Percentiles rank a stretch among this genome's conserved stretches.
phyloP scores from a whole-genome alignment of 2,797 vertebrate species.

The Paratrypauchen microcephalus region DNA sequence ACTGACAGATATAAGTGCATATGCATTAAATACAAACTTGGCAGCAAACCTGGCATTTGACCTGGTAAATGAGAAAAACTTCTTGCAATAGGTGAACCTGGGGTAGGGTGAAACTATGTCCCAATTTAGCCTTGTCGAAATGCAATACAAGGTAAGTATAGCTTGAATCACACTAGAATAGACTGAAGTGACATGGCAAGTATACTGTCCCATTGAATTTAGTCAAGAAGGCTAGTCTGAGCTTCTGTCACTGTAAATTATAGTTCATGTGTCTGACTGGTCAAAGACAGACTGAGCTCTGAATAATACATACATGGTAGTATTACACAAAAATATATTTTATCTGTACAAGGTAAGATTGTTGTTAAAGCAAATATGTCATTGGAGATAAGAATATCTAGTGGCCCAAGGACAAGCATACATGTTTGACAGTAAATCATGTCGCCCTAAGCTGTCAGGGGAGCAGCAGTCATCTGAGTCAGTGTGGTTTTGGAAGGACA shows the following conservation, averaged over 20 bases:
- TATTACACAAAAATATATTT: slow-evolving; percentile 15
- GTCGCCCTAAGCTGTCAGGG: slow-evolving; percentile 56
- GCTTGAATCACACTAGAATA: neutral
- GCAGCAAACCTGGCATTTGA: neutral
- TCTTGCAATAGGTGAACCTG: neutral
- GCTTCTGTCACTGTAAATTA: slow-evolving; percentile 23
- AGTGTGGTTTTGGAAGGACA: slow-evolving; percentile 55
- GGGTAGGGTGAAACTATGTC: neutral
- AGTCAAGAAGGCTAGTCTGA: slow-evolving; percentile 8
- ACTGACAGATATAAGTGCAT: neutral
- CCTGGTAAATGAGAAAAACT: neutral
- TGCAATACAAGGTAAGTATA: neutral
- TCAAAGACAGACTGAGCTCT: slow-evolving; percentile 20
- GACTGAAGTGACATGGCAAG: neutral
- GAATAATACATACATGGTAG: neutral
- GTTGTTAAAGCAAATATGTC: slow-evolving; percentile 26
- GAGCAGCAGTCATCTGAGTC: slow-evolving; percentile 54
- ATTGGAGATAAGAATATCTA: slow-evolving; percentile 27
- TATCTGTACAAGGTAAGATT: slow-evolving; percentile 10
- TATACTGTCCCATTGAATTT: neutral
- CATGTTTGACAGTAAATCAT: slow-evolving; percentile 65
- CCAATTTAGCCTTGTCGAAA: neutral
- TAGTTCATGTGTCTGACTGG: slow-evolving; percentile 21
- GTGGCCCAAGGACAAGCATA: slow-evolving; percentile 57
- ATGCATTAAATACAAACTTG: neutral